Conservation (phyloP, 2,797 vertebrate species). For the Liparis tanakae region DNA sequence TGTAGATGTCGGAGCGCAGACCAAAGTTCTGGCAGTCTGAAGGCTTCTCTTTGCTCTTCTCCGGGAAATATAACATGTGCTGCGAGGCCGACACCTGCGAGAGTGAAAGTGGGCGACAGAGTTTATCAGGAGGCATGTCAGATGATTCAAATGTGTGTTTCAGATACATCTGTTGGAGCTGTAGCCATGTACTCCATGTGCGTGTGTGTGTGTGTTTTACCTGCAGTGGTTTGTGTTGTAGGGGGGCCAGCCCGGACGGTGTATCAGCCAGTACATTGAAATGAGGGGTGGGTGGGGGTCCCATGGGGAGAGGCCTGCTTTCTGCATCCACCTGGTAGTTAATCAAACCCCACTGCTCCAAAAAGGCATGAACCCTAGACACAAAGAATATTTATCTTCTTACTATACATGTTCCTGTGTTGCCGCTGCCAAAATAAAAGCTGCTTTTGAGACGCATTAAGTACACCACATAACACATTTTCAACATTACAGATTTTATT, state of each 20-base stretch:
- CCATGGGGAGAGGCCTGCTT: slow-evolving; percentile 95
- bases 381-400: slow-evolving; percentile 14
- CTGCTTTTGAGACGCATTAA: slow-evolving; percentile 3
- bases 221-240: slow-evolving; percentile 94
- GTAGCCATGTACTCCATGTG: not conserved
- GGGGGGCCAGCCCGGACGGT: slow-evolving; percentile 90
- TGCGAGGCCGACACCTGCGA: slow-evolving; percentile 92
- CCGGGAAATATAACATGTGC: slow-evolving; percentile 96
- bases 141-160: not conserved
- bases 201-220: slow-evolving; percentile 64
- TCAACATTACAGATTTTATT: slow-evolving; percentile 33
- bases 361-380: slow-evolving; percentile 91
- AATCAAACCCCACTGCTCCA: slow-evolving; percentile 98
- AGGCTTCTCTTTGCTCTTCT: slow-evolving; percentile 93
- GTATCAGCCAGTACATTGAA: slow-evolving; percentile 95
- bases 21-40: slow-evolving; percentile 95
- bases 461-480: not conserved
- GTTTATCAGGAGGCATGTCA: not conserved
- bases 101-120: not conserved
- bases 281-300: slow-evolving; percentile 95
- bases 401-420: not conserved
- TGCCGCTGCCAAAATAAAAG: slow-evolving; percentile 10
- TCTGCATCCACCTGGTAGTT: slow-evolving; percentile 99
- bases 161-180: not conserved
- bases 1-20: slow-evolving; percentile 92